phyloP scores from a whole-genome alignment of 1,140 invertebrate genomes.

The Chionoecetes opilio region DNA sequence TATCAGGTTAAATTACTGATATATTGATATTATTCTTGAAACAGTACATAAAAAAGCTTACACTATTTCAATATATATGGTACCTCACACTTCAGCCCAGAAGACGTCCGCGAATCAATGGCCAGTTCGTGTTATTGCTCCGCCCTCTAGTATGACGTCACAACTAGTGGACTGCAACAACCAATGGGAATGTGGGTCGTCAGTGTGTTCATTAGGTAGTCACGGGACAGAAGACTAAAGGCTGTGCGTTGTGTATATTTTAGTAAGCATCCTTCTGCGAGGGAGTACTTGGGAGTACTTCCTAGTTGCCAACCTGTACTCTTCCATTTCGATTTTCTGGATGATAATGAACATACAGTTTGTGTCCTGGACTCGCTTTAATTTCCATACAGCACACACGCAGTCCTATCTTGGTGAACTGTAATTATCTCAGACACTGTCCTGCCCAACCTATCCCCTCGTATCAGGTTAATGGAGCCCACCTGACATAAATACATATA shows the following conservation, averaged over 20 bases:
- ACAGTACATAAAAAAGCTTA: neutral
- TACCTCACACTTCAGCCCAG: neutral
- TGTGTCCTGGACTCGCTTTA: neutral
- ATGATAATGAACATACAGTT: neutral
- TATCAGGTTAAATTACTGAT: no score
- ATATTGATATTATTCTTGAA: no score
- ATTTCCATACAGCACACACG: neutral
- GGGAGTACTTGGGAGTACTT: neutral
- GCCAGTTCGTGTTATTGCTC: neutral
- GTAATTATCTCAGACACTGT: neutral
- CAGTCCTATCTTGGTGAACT: neutral
- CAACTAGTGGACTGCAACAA: neutral
- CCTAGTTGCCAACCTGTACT: neutral
- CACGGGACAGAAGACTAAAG: neutral
- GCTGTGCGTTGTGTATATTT: neutral
- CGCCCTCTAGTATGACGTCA: neutral
- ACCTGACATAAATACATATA: neutral
- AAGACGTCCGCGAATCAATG: neutral
- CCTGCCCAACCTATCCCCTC: neutral
- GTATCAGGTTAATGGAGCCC: neutral
- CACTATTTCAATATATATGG: neutral
- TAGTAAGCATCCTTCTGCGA: neutral
- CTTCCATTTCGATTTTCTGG: neutral
- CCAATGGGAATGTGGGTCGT: neutral
- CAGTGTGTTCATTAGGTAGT: neutral